phyloP scores from a whole-genome alignment of 2,888 invertebrate species.

The Vannuccia rotundouncinata region DNA sequence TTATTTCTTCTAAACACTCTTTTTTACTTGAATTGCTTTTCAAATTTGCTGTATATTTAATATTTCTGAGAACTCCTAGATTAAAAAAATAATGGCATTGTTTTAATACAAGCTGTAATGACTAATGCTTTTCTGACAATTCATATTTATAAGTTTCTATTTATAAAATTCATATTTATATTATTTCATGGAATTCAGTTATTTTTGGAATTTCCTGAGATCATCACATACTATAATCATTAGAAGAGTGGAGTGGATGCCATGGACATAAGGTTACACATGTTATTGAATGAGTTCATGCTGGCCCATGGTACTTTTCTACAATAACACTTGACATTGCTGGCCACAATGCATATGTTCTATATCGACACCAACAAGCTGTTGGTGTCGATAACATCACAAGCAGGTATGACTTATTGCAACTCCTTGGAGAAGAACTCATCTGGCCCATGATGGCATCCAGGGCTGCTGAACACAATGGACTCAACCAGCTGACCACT shows the following conservation, averaged over 20 bases:
- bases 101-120: background rate
- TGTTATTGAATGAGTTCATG: background rate
- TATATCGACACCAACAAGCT: no score
- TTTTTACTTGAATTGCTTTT: conserved; percentile 20
- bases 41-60: background rate
- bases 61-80: background rate
- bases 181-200: background rate
- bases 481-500: no score
- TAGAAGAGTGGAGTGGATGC: background rate
- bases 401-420: background rate
- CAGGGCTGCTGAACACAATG: background rate
- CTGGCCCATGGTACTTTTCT: no score
- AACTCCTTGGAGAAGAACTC: background rate
- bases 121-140: background rate
- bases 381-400: background rate
- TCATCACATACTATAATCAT: background rate
- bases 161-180: background rate
- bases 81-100: no score
- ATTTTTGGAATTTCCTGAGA: background rate
- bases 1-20: conserved; percentile 1
- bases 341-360: no score
- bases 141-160: background rate
- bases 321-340: background rate
- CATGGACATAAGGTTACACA: background rate
- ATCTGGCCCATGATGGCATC: background rate